Percentiles rank a stretch among this genome's conserved stretches.
Conservation (phyloP, 2,797 vertebrate species). For the Poeciliopsis turneri region DNA sequence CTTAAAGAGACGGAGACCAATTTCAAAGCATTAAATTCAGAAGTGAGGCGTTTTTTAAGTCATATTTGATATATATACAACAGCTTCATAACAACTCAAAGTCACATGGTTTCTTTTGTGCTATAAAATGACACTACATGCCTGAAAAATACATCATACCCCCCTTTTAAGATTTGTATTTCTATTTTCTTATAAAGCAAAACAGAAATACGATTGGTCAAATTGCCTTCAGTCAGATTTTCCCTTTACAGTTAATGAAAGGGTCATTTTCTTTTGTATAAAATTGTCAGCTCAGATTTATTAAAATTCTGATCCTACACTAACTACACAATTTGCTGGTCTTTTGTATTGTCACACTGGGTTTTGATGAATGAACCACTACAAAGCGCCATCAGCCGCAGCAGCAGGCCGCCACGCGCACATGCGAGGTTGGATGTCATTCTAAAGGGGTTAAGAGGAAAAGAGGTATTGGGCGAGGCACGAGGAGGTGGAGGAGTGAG, state of each 20-base stretch:
- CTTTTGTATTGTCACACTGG: background rate
- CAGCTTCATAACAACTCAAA: background rate
- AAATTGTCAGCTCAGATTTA: background rate
- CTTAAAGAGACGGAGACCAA: background rate
- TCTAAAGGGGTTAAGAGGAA: constrained; percentile 48
- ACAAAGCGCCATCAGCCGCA: constrained; percentile 23
- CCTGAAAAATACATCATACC: background rate
- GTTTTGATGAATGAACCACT: constrained; percentile 3
- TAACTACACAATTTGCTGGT: background rate
- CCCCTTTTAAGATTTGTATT: background rate
- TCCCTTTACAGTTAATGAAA: background rate
- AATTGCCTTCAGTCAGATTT: background rate
- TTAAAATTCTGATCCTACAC: background rate
- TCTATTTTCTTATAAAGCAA: background rate
- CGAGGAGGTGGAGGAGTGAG: constrained; percentile 27
- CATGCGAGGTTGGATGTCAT: constrained; percentile 40
- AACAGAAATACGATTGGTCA: background rate
- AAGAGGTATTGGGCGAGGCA: background rate
- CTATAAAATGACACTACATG: background rate
- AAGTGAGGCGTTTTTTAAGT: background rate
- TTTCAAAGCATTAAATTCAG: background rate
- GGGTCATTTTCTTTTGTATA: background rate
- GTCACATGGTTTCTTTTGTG: background rate
- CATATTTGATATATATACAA: background rate
- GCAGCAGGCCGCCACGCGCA: constrained; percentile 54